phyloP scores from a whole-genome alignment of 2,888 invertebrate genomes.

The Agriopis leucophaearia region DNA sequence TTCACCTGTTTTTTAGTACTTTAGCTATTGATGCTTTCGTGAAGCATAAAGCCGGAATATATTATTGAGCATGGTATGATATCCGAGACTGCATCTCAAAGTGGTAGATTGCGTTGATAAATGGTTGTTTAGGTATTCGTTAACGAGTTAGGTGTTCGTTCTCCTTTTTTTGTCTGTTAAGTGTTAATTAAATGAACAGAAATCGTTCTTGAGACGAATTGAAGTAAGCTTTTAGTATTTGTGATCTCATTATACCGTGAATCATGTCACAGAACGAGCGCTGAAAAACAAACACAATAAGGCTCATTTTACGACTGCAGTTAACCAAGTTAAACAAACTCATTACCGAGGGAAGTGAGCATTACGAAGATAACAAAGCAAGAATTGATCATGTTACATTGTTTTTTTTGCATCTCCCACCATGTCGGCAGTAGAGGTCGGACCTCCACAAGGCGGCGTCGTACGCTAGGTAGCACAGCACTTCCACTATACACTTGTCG shows the following conservation, averaged over 20 bases:
- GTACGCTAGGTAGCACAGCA: constrained; percentile 63
- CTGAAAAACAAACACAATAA: constrained; percentile 19
- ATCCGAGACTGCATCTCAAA: too few relatives aligned
- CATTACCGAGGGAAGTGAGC: constrained; percentile 25
- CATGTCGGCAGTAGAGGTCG: constrained; percentile 45
- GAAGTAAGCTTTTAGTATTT: not conserved
- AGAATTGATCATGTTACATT: constrained; percentile 48
- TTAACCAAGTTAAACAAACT: constrained; percentile 18
- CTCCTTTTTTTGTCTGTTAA: not conserved
- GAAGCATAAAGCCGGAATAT: too few relatives aligned
- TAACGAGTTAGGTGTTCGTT: not conserved
- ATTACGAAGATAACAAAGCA: constrained; percentile 30
- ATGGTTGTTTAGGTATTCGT: too few relatives aligned
- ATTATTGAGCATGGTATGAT: too few relatives aligned
- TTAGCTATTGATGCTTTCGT: too few relatives aligned
- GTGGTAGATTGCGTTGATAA: too few relatives aligned
- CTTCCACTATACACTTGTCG: constrained; percentile 64
- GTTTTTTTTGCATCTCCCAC: constrained; percentile 44
- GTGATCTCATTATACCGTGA: constrained; percentile 16
- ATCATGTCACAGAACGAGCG: constrained; percentile 17
- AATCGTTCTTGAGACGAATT: not conserved
- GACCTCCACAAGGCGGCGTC: constrained; percentile 57
- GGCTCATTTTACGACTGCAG: constrained; percentile 18
- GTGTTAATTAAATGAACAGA: not conserved
- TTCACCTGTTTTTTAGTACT: too few relatives aligned